Percentiles rank a stretch among this genome's conserved stretches.
Evolutionary conservation across 1,140 invertebrate genomes (phyloP).

Genomic region (Drosophila albomicans): DNA sequence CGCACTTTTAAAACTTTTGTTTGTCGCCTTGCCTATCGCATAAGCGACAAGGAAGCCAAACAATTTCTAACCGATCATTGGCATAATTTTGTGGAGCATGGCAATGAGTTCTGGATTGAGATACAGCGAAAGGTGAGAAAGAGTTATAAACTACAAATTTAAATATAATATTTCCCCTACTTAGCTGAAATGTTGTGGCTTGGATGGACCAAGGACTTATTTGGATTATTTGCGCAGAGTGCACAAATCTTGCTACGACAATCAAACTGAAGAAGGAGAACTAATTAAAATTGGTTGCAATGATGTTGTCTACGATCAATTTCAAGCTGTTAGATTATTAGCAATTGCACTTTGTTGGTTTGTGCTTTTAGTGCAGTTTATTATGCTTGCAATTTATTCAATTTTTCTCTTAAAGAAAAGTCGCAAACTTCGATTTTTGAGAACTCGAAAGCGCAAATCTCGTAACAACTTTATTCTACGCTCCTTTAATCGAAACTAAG

Average conservation of each 20-base stretch:
- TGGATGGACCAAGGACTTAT: slow-evolving; percentile 47
- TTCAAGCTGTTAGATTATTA: background rate
- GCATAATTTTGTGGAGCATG: slow-evolving; percentile 13
- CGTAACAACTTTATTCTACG: too few species aligned
- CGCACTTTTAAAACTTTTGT: background rate
- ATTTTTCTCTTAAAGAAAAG: background rate
- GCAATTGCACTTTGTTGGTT: slow-evolving; percentile 21
- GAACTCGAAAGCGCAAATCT: background rate
- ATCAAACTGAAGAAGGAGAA: background rate
- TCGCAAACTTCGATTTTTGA: background rate
- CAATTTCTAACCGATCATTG: slow-evolving; percentile 1
- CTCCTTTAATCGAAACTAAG: background rate
- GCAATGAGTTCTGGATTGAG: slow-evolving; percentile 30
- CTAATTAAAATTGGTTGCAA: slow-evolving; percentile 42
- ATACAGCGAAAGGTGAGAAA: slow-evolving; percentile 45
- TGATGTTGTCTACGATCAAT: slow-evolving; percentile 11
- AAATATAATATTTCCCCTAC: background rate
- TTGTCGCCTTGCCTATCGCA: background rate
- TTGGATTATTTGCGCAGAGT: slow-evolving; percentile 38
- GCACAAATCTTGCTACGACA: slow-evolving; percentile 26
- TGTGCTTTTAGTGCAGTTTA: slow-evolving; percentile 2
- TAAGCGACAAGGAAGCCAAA: background rate
- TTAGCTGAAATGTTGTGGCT: slow-evolving; percentile 52
- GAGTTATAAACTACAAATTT: background rate
- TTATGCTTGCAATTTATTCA: slow-evolving; percentile 3